phyloP scores from a whole-genome alignment of 2,888 invertebrate genomes.

The Sicus ferrugineus region DNA sequence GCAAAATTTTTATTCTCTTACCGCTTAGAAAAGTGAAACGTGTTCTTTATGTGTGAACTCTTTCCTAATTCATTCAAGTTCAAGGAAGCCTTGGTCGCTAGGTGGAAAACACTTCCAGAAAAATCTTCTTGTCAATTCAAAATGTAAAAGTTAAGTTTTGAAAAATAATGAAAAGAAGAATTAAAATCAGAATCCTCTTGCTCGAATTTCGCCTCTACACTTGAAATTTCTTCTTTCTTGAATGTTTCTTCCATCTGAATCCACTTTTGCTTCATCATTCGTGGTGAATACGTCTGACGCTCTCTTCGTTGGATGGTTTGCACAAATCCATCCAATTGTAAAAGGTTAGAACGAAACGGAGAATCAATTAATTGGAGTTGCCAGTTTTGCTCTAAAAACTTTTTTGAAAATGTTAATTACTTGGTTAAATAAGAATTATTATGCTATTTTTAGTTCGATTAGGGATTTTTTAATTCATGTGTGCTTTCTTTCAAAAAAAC shows the following conservation, averaged over 20 bases:
- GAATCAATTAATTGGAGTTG: too few relatives aligned
- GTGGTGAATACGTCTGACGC: conserved; percentile 42
- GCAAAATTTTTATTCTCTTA: conserved; percentile 28
- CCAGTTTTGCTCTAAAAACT: too few relatives aligned
- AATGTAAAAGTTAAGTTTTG: conserved; percentile 24
- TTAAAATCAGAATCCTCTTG: conserved; percentile 46
- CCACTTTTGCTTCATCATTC: conserved; percentile 54
- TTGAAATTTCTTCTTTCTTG: conserved; percentile 54
- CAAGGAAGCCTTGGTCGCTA: not conserved
- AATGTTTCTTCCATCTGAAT: conserved; percentile 48
- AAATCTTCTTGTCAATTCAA: not conserved
- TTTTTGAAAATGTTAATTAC: too few relatives aligned
- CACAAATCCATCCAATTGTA: too few relatives aligned
- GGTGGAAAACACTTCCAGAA: not conserved
- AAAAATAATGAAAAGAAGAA: conserved; percentile 36
- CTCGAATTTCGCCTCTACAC: conserved; percentile 56
- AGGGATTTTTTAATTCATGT: too few relatives aligned
- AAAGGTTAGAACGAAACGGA: too few relatives aligned
- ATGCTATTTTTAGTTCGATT: too few relatives aligned
- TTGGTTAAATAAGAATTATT: too few relatives aligned
- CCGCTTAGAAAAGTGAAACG: conserved; percentile 24
- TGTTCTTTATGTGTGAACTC: conserved; percentile 12
- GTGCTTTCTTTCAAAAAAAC: too few relatives aligned
- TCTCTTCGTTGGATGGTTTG: too few relatives aligned
- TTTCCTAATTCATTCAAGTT: conserved; percentile 8